A percentile compares a stretch with the other conserved stretches of the same genome.
Evolutionary conservation across 2,797 vertebrate genomes (phyloP).

Genomic region (Arremon brunneinucha): DNA sequence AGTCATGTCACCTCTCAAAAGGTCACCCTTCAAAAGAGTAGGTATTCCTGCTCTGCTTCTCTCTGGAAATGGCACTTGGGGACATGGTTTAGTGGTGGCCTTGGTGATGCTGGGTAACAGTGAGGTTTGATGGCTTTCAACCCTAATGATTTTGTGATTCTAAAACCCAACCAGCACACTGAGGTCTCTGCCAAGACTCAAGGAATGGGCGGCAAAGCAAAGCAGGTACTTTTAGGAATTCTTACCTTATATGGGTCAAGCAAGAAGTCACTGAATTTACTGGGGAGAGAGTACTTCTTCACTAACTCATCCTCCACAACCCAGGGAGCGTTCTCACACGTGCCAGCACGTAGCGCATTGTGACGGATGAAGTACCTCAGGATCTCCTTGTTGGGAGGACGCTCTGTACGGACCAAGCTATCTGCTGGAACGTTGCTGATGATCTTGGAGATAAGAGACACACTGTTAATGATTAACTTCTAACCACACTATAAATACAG

Average conservation of each 20-base stretch:
- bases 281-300: conserved; percentile 92
- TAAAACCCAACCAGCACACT: neutral
- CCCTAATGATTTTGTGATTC: neutral
- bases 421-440: conserved; percentile 92
- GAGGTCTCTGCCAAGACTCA: neutral
- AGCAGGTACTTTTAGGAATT: neutral
- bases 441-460: conserved; percentile 71
- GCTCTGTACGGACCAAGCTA: conserved; percentile 89
- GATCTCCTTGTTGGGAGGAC: conserved; percentile 98
- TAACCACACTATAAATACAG: neutral
- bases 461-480: neutral
- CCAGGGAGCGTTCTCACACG: conserved; percentile 94
- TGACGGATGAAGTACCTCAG: conserved; percentile 98
- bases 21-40: neutral
- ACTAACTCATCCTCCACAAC: conserved; percentile 96
- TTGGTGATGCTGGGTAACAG: neutral
- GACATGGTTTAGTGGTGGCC: neutral
- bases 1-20: neutral
- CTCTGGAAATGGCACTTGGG: neutral
- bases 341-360: conserved; percentile 87
- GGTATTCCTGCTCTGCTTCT: neutral
- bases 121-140: neutral
- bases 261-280: conserved; percentile 97
- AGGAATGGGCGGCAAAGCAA: neutral
- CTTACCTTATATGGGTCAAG: conserved; percentile 94